phyloP scores from a whole-genome alignment of 2,113 vertebrate genomes.

The Taxidea taxus region DNA sequence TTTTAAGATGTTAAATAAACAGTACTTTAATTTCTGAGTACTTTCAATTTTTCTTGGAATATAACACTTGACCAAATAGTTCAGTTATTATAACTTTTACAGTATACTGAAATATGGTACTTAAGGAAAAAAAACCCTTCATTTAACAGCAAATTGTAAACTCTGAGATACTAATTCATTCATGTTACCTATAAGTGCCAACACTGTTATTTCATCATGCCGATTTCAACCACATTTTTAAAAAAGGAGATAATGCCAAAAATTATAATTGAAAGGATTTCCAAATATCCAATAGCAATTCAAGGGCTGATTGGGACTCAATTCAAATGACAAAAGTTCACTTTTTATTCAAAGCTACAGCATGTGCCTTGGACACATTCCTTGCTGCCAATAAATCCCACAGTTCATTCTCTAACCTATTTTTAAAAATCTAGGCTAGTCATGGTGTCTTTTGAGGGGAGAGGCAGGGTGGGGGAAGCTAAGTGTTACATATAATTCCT shows the following conservation, averaged over 20 bases:
- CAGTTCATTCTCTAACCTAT: conserved; percentile 83
- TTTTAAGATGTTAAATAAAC: conserved; percentile 88
- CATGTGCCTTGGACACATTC: conserved; percentile 79
- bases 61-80: conserved; percentile 86
- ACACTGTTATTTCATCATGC: conserved; percentile 90
- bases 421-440: conserved; percentile 82
- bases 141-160: conserved; percentile 89
- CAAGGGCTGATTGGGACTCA: conserved; percentile 85
- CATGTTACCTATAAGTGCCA: conserved; percentile 91
- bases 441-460: not conserved
- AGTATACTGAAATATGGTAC: conserved; percentile 90
- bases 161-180: conserved; percentile 86
- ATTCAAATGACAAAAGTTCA: conserved; percentile 87
- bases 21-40: conserved; percentile 91
- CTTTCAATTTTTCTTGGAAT: conserved; percentile 90
- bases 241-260: conserved; percentile 89
- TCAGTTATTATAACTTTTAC: conserved; percentile 90
- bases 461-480: conserved; percentile 63
- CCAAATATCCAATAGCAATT: conserved; percentile 89
- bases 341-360: conserved; percentile 83
- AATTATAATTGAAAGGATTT: conserved; percentile 90
- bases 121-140: conserved; percentile 83
- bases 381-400: conserved; percentile 83
- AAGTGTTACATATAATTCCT: conserved; percentile 82
- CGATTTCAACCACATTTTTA: conserved; percentile 89